Conservation (phyloP, 2,888 invertebrate species). For the Clivina fossor region DNA sequence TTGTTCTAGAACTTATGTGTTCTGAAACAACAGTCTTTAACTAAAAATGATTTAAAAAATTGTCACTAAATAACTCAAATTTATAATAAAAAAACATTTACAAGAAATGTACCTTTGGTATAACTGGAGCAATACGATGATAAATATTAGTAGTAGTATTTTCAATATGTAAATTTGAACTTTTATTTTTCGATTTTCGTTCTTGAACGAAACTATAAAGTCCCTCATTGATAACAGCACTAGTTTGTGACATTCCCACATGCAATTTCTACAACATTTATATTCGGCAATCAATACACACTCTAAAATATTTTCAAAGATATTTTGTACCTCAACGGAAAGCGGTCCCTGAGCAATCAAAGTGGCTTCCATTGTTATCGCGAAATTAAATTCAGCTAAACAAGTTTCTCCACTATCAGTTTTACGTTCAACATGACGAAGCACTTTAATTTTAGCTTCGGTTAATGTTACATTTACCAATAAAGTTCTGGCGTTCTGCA, state of each 20-base stretch:
- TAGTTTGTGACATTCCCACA: slow-evolving; percentile 62
- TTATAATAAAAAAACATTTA: too few species aligned
- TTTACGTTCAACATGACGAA: slow-evolving; percentile 55
- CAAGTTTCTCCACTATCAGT: slow-evolving; percentile 61
- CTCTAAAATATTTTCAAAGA: slow-evolving; percentile 1
- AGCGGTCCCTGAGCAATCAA: slow-evolving; percentile 80
- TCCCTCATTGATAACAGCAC: slow-evolving; percentile 60
- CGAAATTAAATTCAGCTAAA: slow-evolving; percentile 72
- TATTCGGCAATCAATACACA: slow-evolving; percentile 7
- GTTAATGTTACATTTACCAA: slow-evolving; percentile 72
- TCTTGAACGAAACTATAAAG: slow-evolving; percentile 58
- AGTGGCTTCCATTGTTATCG: slow-evolving; percentile 73
- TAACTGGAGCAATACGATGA: slow-evolving; percentile 70
- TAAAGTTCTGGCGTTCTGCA: slow-evolving; percentile 68
- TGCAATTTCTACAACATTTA: slow-evolving; percentile 63
- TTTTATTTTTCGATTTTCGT: slow-evolving; percentile 52
- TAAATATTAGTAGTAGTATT: slow-evolving; percentile 59
- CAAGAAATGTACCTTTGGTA: slow-evolving; percentile 68
- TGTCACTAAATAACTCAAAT: too few species aligned
- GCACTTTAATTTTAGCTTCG: slow-evolving; percentile 64
- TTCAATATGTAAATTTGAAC: slow-evolving; percentile 55
- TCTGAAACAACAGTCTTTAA: too few species aligned
- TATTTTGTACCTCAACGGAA: slow-evolving; percentile 70
- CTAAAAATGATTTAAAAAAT: too few species aligned
- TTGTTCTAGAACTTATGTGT: too few species aligned